Evolutionary conservation across 2,113 vertebrate genomes (phyloP).

Genomic region (Paramormyrops kingsleyae): DNA sequence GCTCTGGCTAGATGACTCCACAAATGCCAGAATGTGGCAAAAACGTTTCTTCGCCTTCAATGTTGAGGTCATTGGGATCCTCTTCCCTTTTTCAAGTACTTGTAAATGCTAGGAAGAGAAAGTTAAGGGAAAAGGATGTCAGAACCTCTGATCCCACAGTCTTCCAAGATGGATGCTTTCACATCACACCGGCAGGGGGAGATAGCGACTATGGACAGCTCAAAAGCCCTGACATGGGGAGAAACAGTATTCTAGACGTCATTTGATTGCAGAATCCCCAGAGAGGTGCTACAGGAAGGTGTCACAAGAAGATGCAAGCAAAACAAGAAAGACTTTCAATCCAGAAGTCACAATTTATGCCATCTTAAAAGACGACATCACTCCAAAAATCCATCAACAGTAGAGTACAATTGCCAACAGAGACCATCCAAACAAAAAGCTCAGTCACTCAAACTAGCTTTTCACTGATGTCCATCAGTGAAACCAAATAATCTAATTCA

Average conservation of each 20-base stretch:
- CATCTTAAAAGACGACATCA: neutral
- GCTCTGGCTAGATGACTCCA: neutral
- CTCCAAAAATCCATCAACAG: neutral
- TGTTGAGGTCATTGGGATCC: neutral
- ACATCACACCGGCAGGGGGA: neutral
- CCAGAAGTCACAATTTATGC: neutral
- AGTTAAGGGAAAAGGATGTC: neutral
- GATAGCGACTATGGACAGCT: neutral
- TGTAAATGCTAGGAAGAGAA: neutral
- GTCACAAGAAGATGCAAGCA: neutral
- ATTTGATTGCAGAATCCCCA: neutral
- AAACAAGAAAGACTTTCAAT: neutral
- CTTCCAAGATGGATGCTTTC: neutral
- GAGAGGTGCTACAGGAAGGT: neutral
- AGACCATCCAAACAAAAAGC: neutral
- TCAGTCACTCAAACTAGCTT: neutral
- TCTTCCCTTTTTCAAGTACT: neutral
- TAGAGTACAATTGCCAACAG: neutral
- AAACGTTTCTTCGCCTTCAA: neutral
- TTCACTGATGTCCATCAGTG: neutral
- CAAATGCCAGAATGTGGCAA: neutral
- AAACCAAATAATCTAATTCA: neutral
- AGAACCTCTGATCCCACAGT: neutral
- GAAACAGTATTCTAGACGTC: neutral
- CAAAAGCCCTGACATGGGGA: neutral